phyloP scores from a whole-genome alignment of 2,113 vertebrate genomes.

The Mastomys coucha region DNA sequence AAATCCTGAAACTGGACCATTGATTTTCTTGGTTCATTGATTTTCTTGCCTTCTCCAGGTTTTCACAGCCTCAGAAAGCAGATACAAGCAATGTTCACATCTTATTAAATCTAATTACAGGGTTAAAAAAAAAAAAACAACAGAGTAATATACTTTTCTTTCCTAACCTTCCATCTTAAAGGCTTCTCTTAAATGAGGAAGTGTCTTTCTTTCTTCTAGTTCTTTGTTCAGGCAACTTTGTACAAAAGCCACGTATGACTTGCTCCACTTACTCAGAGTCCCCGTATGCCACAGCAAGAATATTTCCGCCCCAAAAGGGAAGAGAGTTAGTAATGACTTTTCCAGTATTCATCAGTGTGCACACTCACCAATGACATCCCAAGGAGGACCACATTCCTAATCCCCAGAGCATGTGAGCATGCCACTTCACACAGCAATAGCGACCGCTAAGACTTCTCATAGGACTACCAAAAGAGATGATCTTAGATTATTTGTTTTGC shows the following conservation, averaged over 20 bases:
- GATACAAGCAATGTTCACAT: conserved; percentile 37
- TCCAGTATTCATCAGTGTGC: neutral
- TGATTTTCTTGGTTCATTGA: conserved; percentile 22
- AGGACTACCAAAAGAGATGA: neutral
- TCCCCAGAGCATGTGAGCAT: neutral
- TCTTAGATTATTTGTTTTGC: neutral
- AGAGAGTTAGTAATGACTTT: conserved; percentile 40
- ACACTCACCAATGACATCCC: neutral
- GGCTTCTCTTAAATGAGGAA: neutral
- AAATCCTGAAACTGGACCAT: neutral
- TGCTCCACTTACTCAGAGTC: conserved; percentile 34
- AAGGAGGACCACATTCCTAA: neutral
- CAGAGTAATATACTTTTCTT: conserved; percentile 25
- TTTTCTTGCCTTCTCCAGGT: neutral
- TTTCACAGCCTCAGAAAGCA: conserved; percentile 4
- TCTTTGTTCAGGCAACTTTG: conserved; percentile 23
- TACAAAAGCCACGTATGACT: conserved; percentile 5
- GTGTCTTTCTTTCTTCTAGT: neutral
- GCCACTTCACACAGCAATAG: neutral
- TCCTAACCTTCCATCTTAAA: neutral
- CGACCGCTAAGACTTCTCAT: neutral
- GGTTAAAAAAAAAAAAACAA: conserved; percentile 22
- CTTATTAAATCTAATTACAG: conserved; percentile 56
- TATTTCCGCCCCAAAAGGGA: conserved; percentile 8
- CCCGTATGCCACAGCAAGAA: neutral